Base-by-base conservation (phyloP, 2,888 invertebrate genomes). In the Bellardia pandia region DNA sequence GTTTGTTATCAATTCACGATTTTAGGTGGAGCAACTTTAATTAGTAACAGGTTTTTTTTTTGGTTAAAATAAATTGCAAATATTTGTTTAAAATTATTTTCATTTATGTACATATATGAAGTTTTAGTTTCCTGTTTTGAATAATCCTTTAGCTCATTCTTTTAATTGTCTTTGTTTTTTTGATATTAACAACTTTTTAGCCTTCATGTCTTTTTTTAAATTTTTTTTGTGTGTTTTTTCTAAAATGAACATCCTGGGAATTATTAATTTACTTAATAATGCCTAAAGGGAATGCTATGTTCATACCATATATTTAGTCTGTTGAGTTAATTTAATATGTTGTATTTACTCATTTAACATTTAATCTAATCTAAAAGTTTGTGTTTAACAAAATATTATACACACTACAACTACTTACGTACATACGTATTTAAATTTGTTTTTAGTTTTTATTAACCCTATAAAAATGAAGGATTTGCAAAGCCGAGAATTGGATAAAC, bases 351-450 rank as follows among this genome's bases (percentile, higher is more conserved):
- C 42, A 60, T 68, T 68, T 74, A 74, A 68, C 84, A 53, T 79
- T 79, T 79, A 60, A 79, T 78, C 79, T 85, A 58, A 79, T 85
- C 78, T 75, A 69, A 85, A 79, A 68, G 68, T 45, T 42, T 68
- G 75, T 69, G 82, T 82, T 82, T 69, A 62, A 62, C 69, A 68
- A 82, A 68, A 60, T 75, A n/a, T 64, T 40, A 72, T 53, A 42
- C 51, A 51, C 51, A 51, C 40, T 69, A 16, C 16, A 51, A 58
- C 11, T 33, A 42, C 8, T 37, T 33, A 37, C 14, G 3, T 30
- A 37, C 64, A 30, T 42, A 33, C 9, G 53, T 11, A 37, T 71
- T 71, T 71, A 14, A 53, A 37, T 51, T 33, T 33, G 2, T 13
- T 53, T 6, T 66, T 13, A 5, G 14, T n/a, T 42, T 56, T 33